Evolutionary conservation across 1,140 invertebrate genomes (phyloP).

Genomic region (Drosophila varians): DNA sequence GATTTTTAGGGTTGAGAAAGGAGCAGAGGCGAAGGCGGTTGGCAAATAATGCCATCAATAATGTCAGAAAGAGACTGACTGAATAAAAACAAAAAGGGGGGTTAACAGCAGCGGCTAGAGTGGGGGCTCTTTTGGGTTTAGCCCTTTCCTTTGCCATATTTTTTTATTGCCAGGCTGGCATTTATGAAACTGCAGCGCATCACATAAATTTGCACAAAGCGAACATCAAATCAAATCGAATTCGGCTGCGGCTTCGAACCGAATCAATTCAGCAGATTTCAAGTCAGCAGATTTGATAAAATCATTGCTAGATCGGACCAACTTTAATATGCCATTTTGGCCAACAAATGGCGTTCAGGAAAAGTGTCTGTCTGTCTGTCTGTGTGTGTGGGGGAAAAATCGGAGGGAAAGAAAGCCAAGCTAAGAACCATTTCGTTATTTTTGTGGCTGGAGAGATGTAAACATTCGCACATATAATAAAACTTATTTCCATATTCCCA

Average conservation of each 20-base stretch:
- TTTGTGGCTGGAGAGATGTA: slow-evolving; percentile 8
- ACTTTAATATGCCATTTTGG: slow-evolving; percentile 71
- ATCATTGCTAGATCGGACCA: slow-evolving; percentile 51
- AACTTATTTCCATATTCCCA: slow-evolving; percentile 63
- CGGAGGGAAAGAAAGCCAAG: slow-evolving; percentile 29
- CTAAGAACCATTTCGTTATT: not conserved
- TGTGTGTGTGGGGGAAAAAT: slow-evolving; percentile 6
- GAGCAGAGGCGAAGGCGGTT: slow-evolving; percentile 2
- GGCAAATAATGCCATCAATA: slow-evolving; percentile 67
- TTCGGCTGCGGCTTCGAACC: slow-evolving; percentile 14
- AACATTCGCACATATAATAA: slow-evolving; percentile 60
- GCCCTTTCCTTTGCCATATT: not conserved
- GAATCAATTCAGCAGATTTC: slow-evolving; percentile 61
- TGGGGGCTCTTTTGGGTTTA: not conserved
- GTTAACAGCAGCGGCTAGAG: not conserved
- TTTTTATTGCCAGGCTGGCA: slow-evolving; percentile 44
- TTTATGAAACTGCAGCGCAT: slow-evolving; percentile 72
- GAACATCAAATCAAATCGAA: slow-evolving; percentile 68
- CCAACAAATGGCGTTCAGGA: slow-evolving; percentile 35
- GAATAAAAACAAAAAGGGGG: not conserved
- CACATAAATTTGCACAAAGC: slow-evolving; percentile 76
- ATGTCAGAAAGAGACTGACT: slow-evolving; percentile 4
- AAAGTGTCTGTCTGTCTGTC: not conserved
- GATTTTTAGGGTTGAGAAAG: slow-evolving; percentile 12
- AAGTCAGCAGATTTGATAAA: slow-evolving; percentile 73